A percentile compares a stretch with the other conserved stretches of the same genome.
These are phyloP conservation scores for Eulithis testata DNA, from an alignment of 2,888 invertebrate species.

Conservation along the genomic window DNA sequence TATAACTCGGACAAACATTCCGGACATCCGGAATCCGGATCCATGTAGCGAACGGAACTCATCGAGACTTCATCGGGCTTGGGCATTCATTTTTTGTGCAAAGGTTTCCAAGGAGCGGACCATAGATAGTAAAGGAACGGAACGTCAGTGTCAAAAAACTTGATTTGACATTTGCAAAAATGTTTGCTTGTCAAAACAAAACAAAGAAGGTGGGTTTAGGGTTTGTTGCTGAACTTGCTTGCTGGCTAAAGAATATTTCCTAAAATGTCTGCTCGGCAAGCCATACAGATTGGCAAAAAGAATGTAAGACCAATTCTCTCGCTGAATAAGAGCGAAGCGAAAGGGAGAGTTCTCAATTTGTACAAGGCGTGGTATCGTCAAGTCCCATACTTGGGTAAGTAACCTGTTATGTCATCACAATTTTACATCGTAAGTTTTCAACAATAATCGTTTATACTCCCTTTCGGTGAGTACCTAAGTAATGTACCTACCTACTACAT, in stretches of 20 bases:
- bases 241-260: conserved; percentile 1
- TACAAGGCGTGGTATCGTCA: conserved; percentile 98
- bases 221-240: background rate
- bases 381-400: conserved; percentile 93
- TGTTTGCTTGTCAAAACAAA: background rate
- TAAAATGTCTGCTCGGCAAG: conserved; percentile 70
- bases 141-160: too few species aligned
- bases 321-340: conserved; percentile 89
- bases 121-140: too few species aligned
- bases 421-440: background rate
- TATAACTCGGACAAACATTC: too few species aligned
- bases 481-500: background rate
- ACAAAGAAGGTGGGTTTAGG: background rate
- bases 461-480: too few species aligned
- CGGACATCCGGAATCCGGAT: too few species aligned
- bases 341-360: conserved; percentile 91
- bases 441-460: too few species aligned
- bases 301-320: conserved; percentile 95
- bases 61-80: too few species aligned
- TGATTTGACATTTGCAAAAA: too few species aligned
- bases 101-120: too few species aligned
- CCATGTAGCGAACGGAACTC: too few species aligned
- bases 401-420: conserved; percentile 74
- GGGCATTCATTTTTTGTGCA: too few species aligned
- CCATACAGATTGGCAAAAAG: conserved; percentile 78